These are phyloP conservation scores for Belonocnema kinseyi DNA, from an alignment of 1,140 invertebrate species.

Conservation along the genomic window DNA sequence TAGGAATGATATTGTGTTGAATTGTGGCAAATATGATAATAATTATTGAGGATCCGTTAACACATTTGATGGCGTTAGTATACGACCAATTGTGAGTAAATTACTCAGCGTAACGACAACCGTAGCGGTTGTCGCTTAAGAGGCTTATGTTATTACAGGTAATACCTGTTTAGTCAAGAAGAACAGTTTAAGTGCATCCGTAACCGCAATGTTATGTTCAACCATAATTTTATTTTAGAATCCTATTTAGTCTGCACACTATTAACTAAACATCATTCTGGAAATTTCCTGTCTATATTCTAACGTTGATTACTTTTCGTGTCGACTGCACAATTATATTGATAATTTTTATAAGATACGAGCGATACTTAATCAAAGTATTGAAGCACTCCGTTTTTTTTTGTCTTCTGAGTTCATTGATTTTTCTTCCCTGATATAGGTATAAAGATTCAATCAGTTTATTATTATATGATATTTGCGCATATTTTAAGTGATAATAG, in stretches of 20 bases:
- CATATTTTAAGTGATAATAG: too few relatives aligned
- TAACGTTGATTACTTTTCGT: too few relatives aligned
- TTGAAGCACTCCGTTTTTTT: too few relatives aligned
- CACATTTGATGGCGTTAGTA: background rate
- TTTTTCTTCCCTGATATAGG: too few relatives aligned
- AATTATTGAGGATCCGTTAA: background rate
- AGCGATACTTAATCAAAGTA: too few relatives aligned
- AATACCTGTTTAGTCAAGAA: background rate
- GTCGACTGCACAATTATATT: too few relatives aligned
- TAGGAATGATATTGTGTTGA: too few relatives aligned
- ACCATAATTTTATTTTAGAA: background rate
- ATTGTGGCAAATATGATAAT: too few relatives aligned
- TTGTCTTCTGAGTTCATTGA: too few relatives aligned
- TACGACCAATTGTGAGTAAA: background rate
- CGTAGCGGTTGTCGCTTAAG: background rate
- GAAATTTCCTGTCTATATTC: background rate
- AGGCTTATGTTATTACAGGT: background rate
- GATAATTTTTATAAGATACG: too few relatives aligned
- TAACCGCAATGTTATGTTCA: background rate
- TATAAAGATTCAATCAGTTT: too few relatives aligned
- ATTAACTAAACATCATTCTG: background rate
- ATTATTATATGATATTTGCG: too few relatives aligned
- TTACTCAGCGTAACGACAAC: background rate
- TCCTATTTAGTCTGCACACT: background rate
- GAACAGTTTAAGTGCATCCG: background rate